These are phyloP conservation scores for Clivina fossor DNA, from an alignment of 2,888 invertebrate genomes.

Conservation along the genomic window DNA sequence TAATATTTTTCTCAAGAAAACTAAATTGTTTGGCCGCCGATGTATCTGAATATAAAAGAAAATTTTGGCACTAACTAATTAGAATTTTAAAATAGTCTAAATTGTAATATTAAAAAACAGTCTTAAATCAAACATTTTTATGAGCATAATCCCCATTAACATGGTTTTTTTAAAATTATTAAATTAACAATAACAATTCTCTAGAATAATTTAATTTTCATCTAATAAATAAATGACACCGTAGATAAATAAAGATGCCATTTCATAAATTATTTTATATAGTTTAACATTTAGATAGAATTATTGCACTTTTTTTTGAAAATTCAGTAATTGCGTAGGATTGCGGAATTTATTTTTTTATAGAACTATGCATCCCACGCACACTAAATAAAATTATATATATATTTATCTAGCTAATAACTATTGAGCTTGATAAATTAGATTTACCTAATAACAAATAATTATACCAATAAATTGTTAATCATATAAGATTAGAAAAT, in stretches of 20 bases:
- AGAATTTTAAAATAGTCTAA: not conserved
- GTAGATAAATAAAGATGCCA: too few species aligned
- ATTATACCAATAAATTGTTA: too few species aligned
- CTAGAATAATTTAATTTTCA: not conserved
- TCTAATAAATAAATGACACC: not conserved
- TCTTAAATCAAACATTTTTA: not conserved
- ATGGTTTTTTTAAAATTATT: not conserved
- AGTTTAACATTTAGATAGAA: not conserved
- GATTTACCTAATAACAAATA: too few species aligned
- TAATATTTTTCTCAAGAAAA: too few species aligned
- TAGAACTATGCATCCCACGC: too few species aligned
- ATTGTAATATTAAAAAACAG: not conserved
- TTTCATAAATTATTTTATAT: not conserved
- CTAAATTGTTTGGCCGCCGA: too few species aligned
- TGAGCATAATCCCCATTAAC: not conserved
- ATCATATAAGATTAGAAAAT: too few species aligned
- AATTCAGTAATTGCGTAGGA: not conserved
- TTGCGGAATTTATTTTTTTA: too few species aligned
- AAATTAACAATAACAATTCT: not conserved
- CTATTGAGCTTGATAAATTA: too few species aligned
- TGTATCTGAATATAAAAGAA: too few species aligned
- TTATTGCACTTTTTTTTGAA: not conserved
- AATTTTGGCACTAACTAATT: slow-evolving; percentile 6
- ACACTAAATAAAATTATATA: too few species aligned
- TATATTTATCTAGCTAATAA: too few species aligned